Evolutionary conservation across 2,888 invertebrate genomes (phyloP), one percentile per base, ranked within the genome.

Genomic region (Crioceris asparagi): DNA sequence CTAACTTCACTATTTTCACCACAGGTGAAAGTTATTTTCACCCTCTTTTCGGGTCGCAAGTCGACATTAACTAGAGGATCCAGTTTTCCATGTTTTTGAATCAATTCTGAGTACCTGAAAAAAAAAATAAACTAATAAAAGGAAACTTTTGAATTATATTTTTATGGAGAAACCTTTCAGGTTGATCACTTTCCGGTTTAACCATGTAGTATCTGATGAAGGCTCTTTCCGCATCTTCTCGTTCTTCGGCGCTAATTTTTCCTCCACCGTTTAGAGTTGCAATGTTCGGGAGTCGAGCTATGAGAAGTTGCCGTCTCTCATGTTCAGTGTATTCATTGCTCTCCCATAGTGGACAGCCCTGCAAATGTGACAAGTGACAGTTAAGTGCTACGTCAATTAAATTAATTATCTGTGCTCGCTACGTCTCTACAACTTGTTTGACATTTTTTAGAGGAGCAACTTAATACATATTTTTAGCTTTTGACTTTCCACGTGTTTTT

Each of bases 161-260:
- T n/a, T n/a, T n/a, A n/a, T 27, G 5, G 7, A 11, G n/a, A 17
- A 52, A 82, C 84, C 86, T 80, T 49, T 79, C 76, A 7, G 90
- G 90, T 23, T 83, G 72, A 54, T 86, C 84, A 38, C 79, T 77
- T 63, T 84, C 84, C 1, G 86, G 82, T 54, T 83, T 81, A 58
- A 90, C 84, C 83, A 88, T 84, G 62, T 86, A 93, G 60, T 87
- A 81, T 40, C 94, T 74, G 51, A 94, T 87, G 64, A 93, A 94
- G 46, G 91, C 87, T 41, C 93, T 71, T 62, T 94, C 94, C 10
- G 93, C 86, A 56, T 90, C 84, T 62, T 92, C 91, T 39, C 92
- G 72, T 61, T 94, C 94, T 50, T 85, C 83, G 0, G 71, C 72
- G 21, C 79, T 78, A 49, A 94, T 87, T 10, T 74, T 74, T 12